Evolutionary conservation across 2,113 vertebrate species (phyloP), one percentile per base, ranked within the genome.

Genomic region (Rhea pennata): DNA sequence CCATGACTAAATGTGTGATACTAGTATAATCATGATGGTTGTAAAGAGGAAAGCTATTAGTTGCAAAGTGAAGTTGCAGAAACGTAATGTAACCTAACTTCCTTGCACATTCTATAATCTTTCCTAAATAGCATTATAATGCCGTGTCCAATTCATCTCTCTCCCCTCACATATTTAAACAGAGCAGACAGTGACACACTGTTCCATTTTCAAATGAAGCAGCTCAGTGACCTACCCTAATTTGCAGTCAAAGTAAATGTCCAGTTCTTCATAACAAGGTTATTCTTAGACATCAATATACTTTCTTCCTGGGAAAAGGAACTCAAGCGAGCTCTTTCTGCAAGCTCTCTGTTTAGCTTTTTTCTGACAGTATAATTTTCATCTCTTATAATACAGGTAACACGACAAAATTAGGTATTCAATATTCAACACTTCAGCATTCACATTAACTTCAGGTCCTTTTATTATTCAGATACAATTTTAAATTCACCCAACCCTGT

Each of bases 71-170:
- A 96, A 91, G 93, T 67, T 84, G 72, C 69, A 48, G 92, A 90
- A 90, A 79, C 9, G 59, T 95, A 93, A 97, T 31, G 65, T 92
- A 94, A 95, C 91, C 58, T 84, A 94, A 93, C 85, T 96, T 91
- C 65, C 44, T 84, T 91, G 27, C 67, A 96, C 72, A 87, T 95
- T 88, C 61, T 95, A 39, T 91, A 97, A 95, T 93, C 66, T 96
- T 92, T 87, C 51, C 85, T 95, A 97, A 97, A 96, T 94, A 82
- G 92, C 93, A 96, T 96, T 89, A 95, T 80, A 89, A 90, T 95
- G 96, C 39, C 92, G 96, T 81, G 33, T 96, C 79, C 92, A 95
- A 96, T 97, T 97, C 82, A 39, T 61, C 50, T 90, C 36, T 96
- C 78, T 92, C 54, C 39, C 24, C 39, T 98, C 91, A 75, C 17